Evolutionary conservation across 2,888 invertebrate genomes (phyloP), one percentile per base, ranked within the genome.

Genomic region (Eupithecia subumbrata): DNA sequence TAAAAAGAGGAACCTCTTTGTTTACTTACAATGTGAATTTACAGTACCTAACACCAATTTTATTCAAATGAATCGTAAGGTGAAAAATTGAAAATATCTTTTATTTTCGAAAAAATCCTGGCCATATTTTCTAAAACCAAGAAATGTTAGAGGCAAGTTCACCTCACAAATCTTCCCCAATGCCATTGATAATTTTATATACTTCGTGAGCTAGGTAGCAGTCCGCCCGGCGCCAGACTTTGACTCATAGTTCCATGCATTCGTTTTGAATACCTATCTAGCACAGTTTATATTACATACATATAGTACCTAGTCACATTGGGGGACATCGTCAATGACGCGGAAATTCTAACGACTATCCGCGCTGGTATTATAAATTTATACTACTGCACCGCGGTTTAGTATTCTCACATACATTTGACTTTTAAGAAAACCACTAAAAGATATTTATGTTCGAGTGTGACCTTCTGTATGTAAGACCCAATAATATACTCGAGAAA

Each of bases 171-270:
- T 60, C 22, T 60, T 67, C 12, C n/a, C 11, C 37, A 67, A 12
- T 37, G 37, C 66, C 86, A 87, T 87, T 87, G 85, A 85, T 43
- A 43, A 68, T 25, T 22, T 67, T 68, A 68, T 68, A 22, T 43
- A 40, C 25, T 43, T 16, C 43, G 43, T 68, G 67, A 43, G 22
- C 67, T 43, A 68, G 67, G 43, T 40, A 68, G 85, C 83, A 91
- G 90, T 82, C 92, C 75, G 88, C 82, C 78, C 87, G 91, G 90
- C 90, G 90, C 88, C 85, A 81, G 82, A 34, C 45, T 73, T 77
- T 74, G 77, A 74, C 66, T 77, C 74, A 76, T 74, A 69, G n/a
- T 69, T 76, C 70, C 34, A 45, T 68, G 69, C 43, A 71, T 67
- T 75, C n/a, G 9, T 72, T 52, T 72, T 37, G 37, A 45, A 68